phyloP scores from a whole-genome alignment of 53 echinoderm and acorn worm genomes.

The Henricia sp. region DNA sequence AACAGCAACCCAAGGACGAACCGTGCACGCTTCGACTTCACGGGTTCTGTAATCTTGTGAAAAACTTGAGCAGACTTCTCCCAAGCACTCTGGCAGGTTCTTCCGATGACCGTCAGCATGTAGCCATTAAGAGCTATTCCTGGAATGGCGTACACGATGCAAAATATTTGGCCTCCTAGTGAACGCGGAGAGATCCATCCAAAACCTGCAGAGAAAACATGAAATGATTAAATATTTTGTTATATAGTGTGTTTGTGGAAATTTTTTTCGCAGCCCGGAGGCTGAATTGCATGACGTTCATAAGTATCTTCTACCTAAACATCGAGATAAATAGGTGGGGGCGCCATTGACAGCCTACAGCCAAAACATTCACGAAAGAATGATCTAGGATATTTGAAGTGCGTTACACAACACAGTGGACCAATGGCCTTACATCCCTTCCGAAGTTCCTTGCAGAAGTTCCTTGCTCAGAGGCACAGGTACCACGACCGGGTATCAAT shows the following conservation, averaged over 20 bases:
- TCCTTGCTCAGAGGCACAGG: too few relatives aligned
- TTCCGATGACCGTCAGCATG: slow-evolving; percentile 29
- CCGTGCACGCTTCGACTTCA: background rate
- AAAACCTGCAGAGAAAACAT: background rate
- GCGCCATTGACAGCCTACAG: too few relatives aligned
- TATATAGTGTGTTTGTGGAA: too few relatives aligned
- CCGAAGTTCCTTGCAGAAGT: too few relatives aligned
- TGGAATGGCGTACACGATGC: slow-evolving; percentile 11
- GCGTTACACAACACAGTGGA: too few relatives aligned
- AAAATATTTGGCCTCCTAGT: background rate
- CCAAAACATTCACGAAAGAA: background rate
- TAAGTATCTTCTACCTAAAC: background rate
- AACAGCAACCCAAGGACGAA: background rate
- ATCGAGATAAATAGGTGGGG: too few relatives aligned
- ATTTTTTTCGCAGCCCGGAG: background rate
- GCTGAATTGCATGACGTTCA: background rate
- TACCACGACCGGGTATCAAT: too few relatives aligned
- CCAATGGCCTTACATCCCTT: too few relatives aligned
- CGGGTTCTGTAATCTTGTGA: background rate
- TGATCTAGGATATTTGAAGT: too few relatives aligned
- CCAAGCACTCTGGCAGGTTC: slow-evolving; percentile 1
- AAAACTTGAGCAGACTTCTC: background rate
- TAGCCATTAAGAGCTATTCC: slow-evolving; percentile 22
- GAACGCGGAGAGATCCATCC: slow-evolving; percentile 17
- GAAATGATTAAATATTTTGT: background rate